Percentiles rank a stretch among this genome's conserved stretches.
Conservation (phyloP, 2,113 vertebrate genomes). For the Upupa epops region DNA sequence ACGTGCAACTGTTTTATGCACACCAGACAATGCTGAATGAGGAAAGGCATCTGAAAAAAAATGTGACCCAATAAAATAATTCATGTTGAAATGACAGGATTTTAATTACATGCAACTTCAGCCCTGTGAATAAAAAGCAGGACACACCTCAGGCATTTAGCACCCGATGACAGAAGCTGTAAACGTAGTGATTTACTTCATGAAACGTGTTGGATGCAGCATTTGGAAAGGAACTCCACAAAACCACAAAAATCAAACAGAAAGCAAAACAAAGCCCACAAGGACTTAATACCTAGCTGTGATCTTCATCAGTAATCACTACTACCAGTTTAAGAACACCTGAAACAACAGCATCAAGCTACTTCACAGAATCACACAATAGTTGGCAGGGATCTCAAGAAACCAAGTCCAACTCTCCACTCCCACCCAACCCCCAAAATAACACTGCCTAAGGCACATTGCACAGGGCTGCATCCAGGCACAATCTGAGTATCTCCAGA, state of each 20-base stretch:
- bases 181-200: background rate
- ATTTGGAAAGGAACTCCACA: background rate
- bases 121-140: background rate
- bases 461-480: too few relatives aligned
- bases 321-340: background rate
- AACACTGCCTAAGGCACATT: too few relatives aligned
- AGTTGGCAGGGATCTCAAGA: too few relatives aligned
- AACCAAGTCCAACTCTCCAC: too few relatives aligned
- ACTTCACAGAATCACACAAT: background rate
- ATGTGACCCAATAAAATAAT: constrained; percentile 32
- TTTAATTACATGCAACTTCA: constrained; percentile 7
- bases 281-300: background rate
- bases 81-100: constrained; percentile 7
- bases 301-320: background rate
- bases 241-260: background rate
- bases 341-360: background rate
- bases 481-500: too few relatives aligned
- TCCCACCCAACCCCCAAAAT: too few relatives aligned
- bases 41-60: constrained; percentile 30
- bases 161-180: background rate
- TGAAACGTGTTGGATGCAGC: background rate
- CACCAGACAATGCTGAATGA: background rate
- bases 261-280: background rate
- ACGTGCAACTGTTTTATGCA: background rate
- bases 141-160: constrained; percentile 8